These are phyloP conservation scores for Anthophora plumipes DNA, from an alignment of 2,888 invertebrate genomes.

Conservation along the genomic window DNA sequence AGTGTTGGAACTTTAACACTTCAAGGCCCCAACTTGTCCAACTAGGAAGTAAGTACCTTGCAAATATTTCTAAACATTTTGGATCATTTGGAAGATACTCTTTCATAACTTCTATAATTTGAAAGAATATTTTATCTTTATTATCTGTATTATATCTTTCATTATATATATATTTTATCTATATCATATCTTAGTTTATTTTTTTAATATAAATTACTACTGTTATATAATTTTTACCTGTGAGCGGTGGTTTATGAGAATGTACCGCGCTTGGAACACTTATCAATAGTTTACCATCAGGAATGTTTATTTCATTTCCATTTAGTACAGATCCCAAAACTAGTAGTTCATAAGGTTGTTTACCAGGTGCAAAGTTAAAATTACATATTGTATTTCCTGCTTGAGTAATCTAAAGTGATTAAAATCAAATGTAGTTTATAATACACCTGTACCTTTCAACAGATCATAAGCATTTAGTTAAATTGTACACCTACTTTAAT, in stretches of 20 bases:
- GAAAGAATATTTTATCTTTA: conserved; percentile 44
- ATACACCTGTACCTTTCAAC: neutral
- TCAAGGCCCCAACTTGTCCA: conserved; percentile 96
- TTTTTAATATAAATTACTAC: conserved; percentile 14
- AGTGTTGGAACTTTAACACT: conserved; percentile 92
- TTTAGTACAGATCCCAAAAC: conserved; percentile 86
- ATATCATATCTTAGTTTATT: neutral
- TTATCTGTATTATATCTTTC: too few relatives aligned
- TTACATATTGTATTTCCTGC: conserved; percentile 89
- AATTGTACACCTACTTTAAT: conserved; percentile 88
- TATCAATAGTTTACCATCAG: conserved; percentile 88
- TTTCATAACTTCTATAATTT: conserved; percentile 87
- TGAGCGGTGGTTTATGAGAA: conserved; percentile 97
- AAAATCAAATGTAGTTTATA: neutral
- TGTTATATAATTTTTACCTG: conserved; percentile 85
- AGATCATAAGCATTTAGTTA: neutral
- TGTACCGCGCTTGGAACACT: conserved; percentile 97
- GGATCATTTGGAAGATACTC: conserved; percentile 86
- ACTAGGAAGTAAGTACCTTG: conserved; percentile 93
- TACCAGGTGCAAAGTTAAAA: conserved; percentile 88
- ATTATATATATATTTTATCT: too few relatives aligned
- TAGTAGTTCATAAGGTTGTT: conserved; percentile 95
- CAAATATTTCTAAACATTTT: conserved; percentile 94
- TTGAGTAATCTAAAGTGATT: conserved; percentile 87
- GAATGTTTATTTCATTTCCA: conserved; percentile 81